phyloP scores from a whole-genome alignment of 2,888 invertebrate genomes.

The Allophyes oxyacanthae region DNA sequence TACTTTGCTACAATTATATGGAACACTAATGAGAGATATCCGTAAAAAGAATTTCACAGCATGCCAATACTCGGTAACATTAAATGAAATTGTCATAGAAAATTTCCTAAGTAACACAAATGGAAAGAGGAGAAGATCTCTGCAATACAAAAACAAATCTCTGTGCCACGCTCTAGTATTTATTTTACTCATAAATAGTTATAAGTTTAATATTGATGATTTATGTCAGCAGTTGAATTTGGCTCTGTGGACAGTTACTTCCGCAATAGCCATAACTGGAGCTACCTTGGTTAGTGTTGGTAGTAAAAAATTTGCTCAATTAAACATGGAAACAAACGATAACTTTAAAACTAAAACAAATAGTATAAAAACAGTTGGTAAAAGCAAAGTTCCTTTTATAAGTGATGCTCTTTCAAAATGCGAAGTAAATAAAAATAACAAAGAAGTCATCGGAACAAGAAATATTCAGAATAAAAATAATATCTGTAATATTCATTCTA shows the following conservation, averaged over 20 bases:
- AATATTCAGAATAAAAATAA: no score
- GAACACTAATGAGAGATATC: slow-evolving; percentile 64
- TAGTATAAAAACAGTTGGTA: no score
- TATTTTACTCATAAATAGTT: slow-evolving; percentile 75
- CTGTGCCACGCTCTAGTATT: slow-evolving; percentile 79
- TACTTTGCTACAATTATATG: slow-evolving; percentile 65
- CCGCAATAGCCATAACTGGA: slow-evolving; percentile 73
- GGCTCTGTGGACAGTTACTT: slow-evolving; percentile 62
- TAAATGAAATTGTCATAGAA: slow-evolving; percentile 72
- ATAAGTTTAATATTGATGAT: slow-evolving; percentile 71
- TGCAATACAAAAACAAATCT: slow-evolving; percentile 76
- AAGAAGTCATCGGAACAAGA: no score
- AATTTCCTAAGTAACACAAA: slow-evolving; percentile 68
- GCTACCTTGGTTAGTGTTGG: slow-evolving; percentile 65
- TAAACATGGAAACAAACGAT: no score
- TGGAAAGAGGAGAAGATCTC: slow-evolving; percentile 67
- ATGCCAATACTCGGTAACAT: slow-evolving; percentile 69
- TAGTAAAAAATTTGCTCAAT: slow-evolving; percentile 69
- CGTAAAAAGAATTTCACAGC: slow-evolving; percentile 67
- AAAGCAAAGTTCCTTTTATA: no score
- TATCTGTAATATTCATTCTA: no score
- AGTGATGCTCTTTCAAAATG: no score
- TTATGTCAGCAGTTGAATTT: slow-evolving; percentile 72
- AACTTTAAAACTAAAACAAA: no score
- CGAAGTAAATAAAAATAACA: no score